phyloP scores from a whole-genome alignment of 2,888 invertebrate genomes.

The Neelides folsomi region DNA sequence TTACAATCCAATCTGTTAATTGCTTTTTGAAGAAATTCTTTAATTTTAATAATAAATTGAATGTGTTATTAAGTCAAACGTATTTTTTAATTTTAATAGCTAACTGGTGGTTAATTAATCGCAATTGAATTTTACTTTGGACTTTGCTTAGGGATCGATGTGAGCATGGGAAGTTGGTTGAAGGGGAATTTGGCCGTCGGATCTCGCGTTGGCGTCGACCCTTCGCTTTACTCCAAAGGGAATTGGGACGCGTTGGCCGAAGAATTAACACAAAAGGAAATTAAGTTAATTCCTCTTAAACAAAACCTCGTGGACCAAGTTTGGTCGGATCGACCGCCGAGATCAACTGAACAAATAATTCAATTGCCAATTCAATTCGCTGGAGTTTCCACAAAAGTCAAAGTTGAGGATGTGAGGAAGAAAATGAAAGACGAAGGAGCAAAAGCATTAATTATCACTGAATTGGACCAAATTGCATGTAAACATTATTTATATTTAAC shows the following conservation, averaged over 20 bases:
- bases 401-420: conserved; percentile 49
- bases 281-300: conserved; percentile 50
- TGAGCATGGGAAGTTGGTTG: conserved; percentile 5
- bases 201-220: conserved; percentile 62
- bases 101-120: too few species aligned
- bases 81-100: too few species aligned
- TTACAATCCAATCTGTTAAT: not conserved
- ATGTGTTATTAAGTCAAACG: too few species aligned
- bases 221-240: conserved; percentile 52
- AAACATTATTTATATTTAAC: conserved; percentile 7
- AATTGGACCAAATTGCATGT: conserved; percentile 77
- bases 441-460: conserved; percentile 53
- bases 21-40: not conserved
- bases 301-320: conserved; percentile 60
- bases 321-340: conserved; percentile 40
- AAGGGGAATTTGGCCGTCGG: conserved; percentile 45
- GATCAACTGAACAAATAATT: conserved; percentile 1
- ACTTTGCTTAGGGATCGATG: not conserved
- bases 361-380: conserved; percentile 4
- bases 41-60: too few species aligned
- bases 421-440: conserved; percentile 55
- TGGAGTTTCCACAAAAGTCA: conserved; percentile 37
- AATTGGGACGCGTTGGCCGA: conserved; percentile 49
- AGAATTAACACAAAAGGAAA: conserved; percentile 49
- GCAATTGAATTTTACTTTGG: too few species aligned